Conservation (phyloP, 2,113 vertebrate genomes). For the Nothoprocta pentlandii region DNA sequence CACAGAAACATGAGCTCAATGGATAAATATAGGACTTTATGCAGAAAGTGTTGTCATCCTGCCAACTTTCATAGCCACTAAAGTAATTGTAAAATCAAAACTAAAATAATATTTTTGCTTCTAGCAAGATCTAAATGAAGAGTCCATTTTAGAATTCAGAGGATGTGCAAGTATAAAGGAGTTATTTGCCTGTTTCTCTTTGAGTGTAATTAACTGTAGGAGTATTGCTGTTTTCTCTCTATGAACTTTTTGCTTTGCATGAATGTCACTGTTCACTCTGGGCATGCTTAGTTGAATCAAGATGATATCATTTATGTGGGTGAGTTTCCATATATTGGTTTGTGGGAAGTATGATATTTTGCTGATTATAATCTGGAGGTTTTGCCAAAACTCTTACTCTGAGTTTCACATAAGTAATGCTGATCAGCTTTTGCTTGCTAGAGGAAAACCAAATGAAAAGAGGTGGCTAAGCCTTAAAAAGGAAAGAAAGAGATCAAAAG, state of each 20-base stretch:
- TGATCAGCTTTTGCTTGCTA: conserved; percentile 42
- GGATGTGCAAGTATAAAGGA: background rate
- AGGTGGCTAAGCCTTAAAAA: conserved; percentile 15
- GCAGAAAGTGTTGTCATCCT: conserved; percentile 44
- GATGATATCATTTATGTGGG: conserved; percentile 54
- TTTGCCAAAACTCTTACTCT: conserved; percentile 57
- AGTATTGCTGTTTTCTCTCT: conserved; percentile 56
- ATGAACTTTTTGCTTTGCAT: background rate
- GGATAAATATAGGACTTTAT: conserved; percentile 65
- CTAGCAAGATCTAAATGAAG: background rate
- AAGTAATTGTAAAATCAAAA: conserved; percentile 28
- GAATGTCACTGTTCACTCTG: conserved; percentile 40
- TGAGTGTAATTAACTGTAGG: conserved; percentile 25
- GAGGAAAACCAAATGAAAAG: conserved; percentile 11
- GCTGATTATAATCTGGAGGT: conserved; percentile 59
- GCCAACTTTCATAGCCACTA: conserved; percentile 40
- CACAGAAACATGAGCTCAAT: conserved; percentile 18
- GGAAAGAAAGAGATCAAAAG: background rate
- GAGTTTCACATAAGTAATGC: conserved; percentile 34
- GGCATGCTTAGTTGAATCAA: conserved; percentile 46
- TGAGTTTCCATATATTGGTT: conserved; percentile 68
- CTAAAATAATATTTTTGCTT: background rate
- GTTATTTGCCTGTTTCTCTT: conserved; percentile 2
- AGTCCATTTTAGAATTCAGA: background rate
- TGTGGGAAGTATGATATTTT: conserved; percentile 71